Conservation (phyloP, 2,113 vertebrate genomes). For the Bubo bubo region DNA sequence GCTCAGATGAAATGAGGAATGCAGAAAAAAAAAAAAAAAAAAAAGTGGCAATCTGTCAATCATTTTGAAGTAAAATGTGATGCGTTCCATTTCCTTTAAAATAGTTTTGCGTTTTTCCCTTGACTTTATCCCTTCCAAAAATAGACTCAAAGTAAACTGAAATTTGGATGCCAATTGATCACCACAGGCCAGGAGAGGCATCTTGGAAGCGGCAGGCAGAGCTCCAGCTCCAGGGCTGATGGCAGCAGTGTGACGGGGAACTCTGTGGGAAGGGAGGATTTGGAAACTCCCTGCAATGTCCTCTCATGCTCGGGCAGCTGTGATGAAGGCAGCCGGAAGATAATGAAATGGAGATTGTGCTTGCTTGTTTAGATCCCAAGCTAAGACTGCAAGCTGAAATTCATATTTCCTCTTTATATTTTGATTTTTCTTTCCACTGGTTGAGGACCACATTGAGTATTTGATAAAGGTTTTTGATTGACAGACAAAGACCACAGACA, state of each 20-base stretch:
- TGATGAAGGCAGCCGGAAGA: background rate
- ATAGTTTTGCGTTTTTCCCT: background rate
- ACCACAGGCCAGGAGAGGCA: background rate
- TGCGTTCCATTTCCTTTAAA: background rate
- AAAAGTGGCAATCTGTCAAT: background rate
- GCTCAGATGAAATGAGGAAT: background rate
- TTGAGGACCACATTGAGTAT: fast-evolving
- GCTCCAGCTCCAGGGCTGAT: fast-evolving
- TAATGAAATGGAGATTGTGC: background rate
- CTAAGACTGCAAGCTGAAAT: background rate
- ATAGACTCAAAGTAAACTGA: background rate
- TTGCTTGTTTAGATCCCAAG: background rate
- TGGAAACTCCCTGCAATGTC: background rate
- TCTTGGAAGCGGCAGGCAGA: fast-evolving
- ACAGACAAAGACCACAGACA: background rate
- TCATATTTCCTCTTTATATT: fast-evolving
- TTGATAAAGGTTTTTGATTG: fast-evolving
- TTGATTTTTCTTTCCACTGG: background rate
- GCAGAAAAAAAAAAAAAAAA: background rate
- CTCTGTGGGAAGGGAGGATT: background rate
- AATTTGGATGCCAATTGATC: fast-evolving
- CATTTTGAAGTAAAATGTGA: background rate
- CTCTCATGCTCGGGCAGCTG: background rate
- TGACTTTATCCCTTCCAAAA: background rate
- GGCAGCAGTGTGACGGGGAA: fast-evolving